phyloP scores from a whole-genome alignment of 2,797 vertebrate species.

The Denticeps clupeoides region DNA sequence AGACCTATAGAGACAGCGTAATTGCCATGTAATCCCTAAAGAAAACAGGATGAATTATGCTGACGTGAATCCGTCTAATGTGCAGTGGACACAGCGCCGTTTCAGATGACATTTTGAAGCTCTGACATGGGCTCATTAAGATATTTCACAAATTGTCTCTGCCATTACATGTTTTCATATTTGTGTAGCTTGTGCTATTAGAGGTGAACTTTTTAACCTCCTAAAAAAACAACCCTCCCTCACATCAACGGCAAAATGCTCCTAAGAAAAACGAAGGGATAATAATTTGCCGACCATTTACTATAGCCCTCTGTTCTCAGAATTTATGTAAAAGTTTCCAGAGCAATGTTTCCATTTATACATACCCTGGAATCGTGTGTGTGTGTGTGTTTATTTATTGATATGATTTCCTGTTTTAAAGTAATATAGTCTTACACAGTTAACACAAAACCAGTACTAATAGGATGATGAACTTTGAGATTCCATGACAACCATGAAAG shows the following conservation, averaged over 20 bases:
- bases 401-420: too few species aligned
- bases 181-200: not conserved
- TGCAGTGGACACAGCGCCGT: conserved; percentile 21
- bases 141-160: conserved; percentile 14
- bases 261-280: too few species aligned
- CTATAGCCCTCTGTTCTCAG: too few species aligned
- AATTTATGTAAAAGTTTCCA: too few species aligned
- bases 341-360: too few species aligned
- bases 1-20: conserved; percentile 33
- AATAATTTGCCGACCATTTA: too few species aligned
- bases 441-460: too few species aligned
- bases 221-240: not conserved
- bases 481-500: too few species aligned
- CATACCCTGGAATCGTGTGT: too few species aligned
- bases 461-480: too few species aligned
- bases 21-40: conserved; percentile 37
- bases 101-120: not conserved
- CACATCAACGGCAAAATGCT: not conserved
- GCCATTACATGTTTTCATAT: not conserved
- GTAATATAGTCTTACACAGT: too few species aligned
- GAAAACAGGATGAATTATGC: conserved; percentile 34
- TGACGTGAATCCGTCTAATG: conserved; percentile 28
- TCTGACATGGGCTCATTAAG: not conserved
- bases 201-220: not conserved
- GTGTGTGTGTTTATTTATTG: too few species aligned